Percentiles rank a stretch among this genome's conserved stretches.
These are phyloP conservation scores for Gymnocheta viridis DNA, from an alignment of 2,888 invertebrate genomes.

Conservation along the genomic window DNA sequence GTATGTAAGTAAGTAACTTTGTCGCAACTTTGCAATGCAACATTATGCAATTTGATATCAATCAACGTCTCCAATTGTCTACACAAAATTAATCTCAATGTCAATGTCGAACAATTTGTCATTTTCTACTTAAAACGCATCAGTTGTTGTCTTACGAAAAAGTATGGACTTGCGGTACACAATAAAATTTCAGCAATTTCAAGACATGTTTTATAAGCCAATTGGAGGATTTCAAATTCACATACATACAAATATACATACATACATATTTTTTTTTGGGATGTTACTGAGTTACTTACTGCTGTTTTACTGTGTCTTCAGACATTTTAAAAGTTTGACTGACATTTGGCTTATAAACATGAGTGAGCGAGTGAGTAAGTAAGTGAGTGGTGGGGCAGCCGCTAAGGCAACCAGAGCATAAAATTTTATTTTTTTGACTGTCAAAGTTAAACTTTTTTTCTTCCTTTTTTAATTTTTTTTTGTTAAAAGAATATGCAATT, in stretches of 20 bases:
- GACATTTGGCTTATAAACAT: conserved; percentile 39
- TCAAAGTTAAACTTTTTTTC: conserved; percentile 43
- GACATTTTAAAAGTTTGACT: conserved; percentile 50
- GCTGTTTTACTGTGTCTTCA: neutral
- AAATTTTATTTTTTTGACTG: conserved; percentile 64
- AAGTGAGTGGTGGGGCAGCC: conserved; percentile 45
- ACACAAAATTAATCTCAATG: conserved; percentile 67
- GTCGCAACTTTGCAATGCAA: conserved; percentile 44
- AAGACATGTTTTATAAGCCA: conserved; percentile 54
- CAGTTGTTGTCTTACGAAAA: conserved; percentile 37
- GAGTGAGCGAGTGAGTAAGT: too few relatives aligned
- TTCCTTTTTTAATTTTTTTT: neutral
- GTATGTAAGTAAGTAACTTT: conserved; percentile 6
- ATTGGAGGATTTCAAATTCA: conserved; percentile 48
- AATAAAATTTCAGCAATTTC: conserved; percentile 45
- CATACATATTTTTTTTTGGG: conserved; percentile 4
- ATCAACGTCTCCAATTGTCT: conserved; percentile 67
- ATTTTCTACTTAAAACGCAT: conserved; percentile 66
- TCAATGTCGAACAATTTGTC: conserved; percentile 69
- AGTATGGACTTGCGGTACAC: neutral
- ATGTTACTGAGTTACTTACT: neutral
- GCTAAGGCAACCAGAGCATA: conserved; percentile 47
- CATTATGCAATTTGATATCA: conserved; percentile 68
- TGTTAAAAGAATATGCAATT: conserved; percentile 6
- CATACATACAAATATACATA: too few relatives aligned